phyloP scores from a whole-genome alignment of 2,797 vertebrate genomes.

The Remorina albescens region DNA sequence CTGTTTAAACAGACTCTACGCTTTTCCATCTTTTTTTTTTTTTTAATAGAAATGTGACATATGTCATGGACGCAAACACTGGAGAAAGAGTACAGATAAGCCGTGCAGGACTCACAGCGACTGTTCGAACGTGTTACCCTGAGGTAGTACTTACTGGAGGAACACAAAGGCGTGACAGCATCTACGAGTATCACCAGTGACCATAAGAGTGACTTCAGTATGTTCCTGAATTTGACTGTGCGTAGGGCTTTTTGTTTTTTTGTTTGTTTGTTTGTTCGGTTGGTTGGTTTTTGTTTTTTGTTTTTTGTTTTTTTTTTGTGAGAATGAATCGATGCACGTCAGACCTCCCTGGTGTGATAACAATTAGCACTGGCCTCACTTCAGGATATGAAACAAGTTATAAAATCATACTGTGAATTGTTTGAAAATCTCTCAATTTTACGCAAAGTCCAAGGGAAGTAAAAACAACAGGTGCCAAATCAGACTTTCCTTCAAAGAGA shows the following conservation, averaged over 20 bases:
- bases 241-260: slow-evolving; percentile 20
- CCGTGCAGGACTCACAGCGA: slow-evolving; percentile 43
- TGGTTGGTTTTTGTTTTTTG: slow-evolving; percentile 20
- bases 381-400: slow-evolving; percentile 61
- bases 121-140: slow-evolving; percentile 63
- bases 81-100: slow-evolving; percentile 69
- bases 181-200: slow-evolving; percentile 49
- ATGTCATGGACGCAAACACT: slow-evolving; percentile 71
- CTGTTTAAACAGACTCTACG: slow-evolving; percentile 68
- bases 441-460: slow-evolving; percentile 45
- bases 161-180: slow-evolving; percentile 59
- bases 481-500: slow-evolving; percentile 45
- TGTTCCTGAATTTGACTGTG: slow-evolving; percentile 43
- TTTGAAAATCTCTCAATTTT: slow-evolving; percentile 72
- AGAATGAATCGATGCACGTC: slow-evolving; percentile 66
- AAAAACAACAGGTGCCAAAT: slow-evolving; percentile 68
- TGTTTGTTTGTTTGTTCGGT: slow-evolving; percentile 8
- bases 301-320: slow-evolving; percentile 20
- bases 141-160: slow-evolving; percentile 61
- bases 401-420: slow-evolving; percentile 64
- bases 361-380: slow-evolving; percentile 68
- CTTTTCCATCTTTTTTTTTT: slow-evolving; percentile 49
- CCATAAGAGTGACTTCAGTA: slow-evolving; percentile 58
- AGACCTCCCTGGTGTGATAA: slow-evolving; percentile 67
- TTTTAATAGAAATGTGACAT: slow-evolving; percentile 69